These are phyloP conservation scores for Agrotis exclamationis DNA, from an alignment of 2,888 invertebrate genomes.

Conservation along the genomic window DNA sequence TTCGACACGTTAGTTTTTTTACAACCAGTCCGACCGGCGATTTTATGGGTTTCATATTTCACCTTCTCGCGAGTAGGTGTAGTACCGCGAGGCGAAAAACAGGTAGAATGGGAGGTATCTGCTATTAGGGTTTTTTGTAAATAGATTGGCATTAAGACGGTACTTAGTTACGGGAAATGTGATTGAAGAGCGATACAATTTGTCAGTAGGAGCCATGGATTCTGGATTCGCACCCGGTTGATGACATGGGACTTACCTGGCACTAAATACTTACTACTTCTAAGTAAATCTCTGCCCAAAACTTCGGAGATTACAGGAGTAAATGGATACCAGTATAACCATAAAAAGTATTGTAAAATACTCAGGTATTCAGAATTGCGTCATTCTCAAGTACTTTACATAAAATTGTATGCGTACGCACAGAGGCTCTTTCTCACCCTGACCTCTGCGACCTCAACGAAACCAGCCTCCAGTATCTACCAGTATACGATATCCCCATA, in stretches of 20 bases:
- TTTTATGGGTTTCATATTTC: conserved; percentile 61
- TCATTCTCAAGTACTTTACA: neutral
- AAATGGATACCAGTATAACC: neutral
- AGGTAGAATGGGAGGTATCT: conserved; percentile 4
- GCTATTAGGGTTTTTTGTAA: conserved; percentile 6
- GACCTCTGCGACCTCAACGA: neutral
- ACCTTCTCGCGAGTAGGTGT: conserved; percentile 27
- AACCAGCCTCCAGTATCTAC: neutral
- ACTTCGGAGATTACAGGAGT: neutral
- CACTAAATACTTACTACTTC: too few species aligned
- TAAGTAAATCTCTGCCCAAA: neutral
- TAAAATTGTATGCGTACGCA: neutral
- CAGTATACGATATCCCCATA: neutral
- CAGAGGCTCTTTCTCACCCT: neutral
- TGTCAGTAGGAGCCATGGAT: neutral
- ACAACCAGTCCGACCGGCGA: conserved; percentile 43
- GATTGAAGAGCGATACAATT: neutral
- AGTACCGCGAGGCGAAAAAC: conserved; percentile 6
- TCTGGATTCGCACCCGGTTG: neutral
- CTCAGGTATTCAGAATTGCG: neutral
- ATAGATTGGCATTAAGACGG: neutral
- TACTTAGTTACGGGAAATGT: conserved; percentile 6
- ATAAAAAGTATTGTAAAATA: neutral
- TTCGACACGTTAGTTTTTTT: conserved; percentile 47
- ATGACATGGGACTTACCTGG: neutral